These are phyloP conservation scores for Epinephelus cyanopodus DNA, from an alignment of 2,113 vertebrate genomes.

Conservation along the genomic window DNA sequence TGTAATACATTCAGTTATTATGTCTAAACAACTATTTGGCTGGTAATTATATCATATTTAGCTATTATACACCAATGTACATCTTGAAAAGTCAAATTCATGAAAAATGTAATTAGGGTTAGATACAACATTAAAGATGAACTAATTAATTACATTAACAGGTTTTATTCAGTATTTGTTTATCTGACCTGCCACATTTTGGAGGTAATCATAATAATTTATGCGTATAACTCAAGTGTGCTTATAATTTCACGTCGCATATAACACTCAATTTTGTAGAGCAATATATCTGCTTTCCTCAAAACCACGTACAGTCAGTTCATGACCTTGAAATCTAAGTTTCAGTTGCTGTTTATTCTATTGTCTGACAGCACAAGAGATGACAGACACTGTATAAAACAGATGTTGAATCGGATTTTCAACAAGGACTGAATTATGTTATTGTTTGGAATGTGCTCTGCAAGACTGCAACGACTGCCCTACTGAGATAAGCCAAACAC, in stretches of 20 bases:
- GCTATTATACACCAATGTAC: background rate
- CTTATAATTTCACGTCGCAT: background rate
- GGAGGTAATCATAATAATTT: background rate
- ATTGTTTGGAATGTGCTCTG: conserved; percentile 46
- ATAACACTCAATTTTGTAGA: background rate
- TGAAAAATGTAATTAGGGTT: background rate
- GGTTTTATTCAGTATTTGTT: background rate
- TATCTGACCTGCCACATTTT: background rate
- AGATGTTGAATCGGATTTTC: conserved; percentile 33
- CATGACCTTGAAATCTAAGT: conserved; percentile 26
- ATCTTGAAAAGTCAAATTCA: background rate
- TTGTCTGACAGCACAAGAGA: conserved; percentile 35
- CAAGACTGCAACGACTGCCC: conserved; percentile 50
- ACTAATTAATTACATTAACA: background rate
- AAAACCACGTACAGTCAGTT: conserved; percentile 8
- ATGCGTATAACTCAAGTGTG: background rate
- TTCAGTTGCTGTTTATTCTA: conserved; percentile 18
- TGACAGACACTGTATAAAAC: conserved; percentile 32
- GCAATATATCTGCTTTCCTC: background rate
- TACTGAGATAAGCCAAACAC: conserved; percentile 54
- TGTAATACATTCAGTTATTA: background rate
- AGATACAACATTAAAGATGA: background rate
- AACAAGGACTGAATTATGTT: conserved; percentile 28
- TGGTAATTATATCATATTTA: background rate
- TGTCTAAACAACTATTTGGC: background rate